Base-by-base conservation (phyloP, 1,140 invertebrate genomes). In the Drosophila azteca region DNA sequence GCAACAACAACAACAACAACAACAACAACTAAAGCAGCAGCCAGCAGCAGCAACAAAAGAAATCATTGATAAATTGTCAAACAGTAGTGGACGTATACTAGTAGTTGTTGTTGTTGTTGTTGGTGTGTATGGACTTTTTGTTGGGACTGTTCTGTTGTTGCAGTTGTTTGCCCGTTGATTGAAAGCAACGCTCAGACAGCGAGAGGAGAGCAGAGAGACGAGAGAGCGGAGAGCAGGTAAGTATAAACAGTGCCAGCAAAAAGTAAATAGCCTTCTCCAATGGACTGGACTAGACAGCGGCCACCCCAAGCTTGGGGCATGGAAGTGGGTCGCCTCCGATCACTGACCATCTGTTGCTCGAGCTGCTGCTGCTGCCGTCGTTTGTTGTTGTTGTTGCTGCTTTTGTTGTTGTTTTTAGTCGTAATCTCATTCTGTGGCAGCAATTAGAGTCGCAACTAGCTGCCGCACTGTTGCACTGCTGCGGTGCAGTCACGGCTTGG, bases 41-140 rank as follows among this genome's bases (percentile, higher is more conserved):
- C 31, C 55, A 62, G 26, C 65, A 64, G 13, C 68, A 51, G 29
- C 48, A 45, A 74, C 70, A 74, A 74, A 59, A 73, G 61, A 68
- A 75, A 67, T 87, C 79, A 87, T 82, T 87, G 82, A 87, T 87
- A 88, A 88, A 88, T 89, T 88, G 83, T 88, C 76, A 88, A 87
- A 82, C 82, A 79, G 83, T 83, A 76, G 79, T 79, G 60, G 64
- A n/a, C 15, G 44, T 75, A 48, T 51, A 44, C 15, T 53, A 60
- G 54, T 63, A 35, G 75, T 82, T 87, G 77, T 39, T 70, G 51
- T 54, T 48, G 20, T 53, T 57, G 54, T 54, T 39, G 76, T 79
- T 87, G 7, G 29, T 31, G 44, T 35, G 39, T 35, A 43, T 63
- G 54, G 62, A 46, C 75, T 88, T 87, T 81, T 74, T 67, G 43